phyloP scores from a whole-genome alignment of 1,140 invertebrate genomes.

The Drosophila tropicalis region DNA sequence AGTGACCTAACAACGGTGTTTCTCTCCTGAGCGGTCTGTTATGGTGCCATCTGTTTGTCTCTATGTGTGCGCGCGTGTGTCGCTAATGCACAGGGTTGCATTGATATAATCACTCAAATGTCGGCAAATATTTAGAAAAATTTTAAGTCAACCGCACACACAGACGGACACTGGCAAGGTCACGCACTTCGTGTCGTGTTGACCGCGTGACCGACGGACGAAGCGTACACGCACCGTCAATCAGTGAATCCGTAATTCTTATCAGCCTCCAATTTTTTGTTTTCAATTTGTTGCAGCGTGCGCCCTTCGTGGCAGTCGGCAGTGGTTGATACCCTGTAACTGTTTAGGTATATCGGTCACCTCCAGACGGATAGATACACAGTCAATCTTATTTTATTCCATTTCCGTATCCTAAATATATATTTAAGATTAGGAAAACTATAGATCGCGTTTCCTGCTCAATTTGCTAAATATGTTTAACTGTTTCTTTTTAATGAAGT shows the following conservation, averaged over 20 bases:
- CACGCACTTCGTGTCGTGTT: constrained; percentile 50
- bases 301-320: not conserved
- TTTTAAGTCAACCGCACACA: not conserved
- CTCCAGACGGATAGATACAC: too few species aligned
- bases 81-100: constrained; percentile 64
- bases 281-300: constrained; percentile 1
- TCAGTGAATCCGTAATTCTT: constrained; percentile 10
- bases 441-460: too few species aligned
- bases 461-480: too few species aligned
- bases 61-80: not conserved
- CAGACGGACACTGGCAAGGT: constrained; percentile 32
- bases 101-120: constrained; percentile 20
- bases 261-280: constrained; percentile 16
- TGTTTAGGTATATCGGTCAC: not conserved
- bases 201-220: constrained; percentile 39
- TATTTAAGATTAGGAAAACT: too few species aligned
- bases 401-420: too few species aligned
- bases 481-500: too few species aligned
- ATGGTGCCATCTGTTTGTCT: not conserved
- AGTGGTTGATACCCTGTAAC: not conserved
- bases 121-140: constrained; percentile 23
- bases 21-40: constrained; percentile 17
- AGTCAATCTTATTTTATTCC: too few species aligned
- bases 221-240: constrained; percentile 12
- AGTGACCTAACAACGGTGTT: constrained; percentile 19